phyloP scores from a whole-genome alignment of 2,888 invertebrate species.

The Empis stercorea region DNA sequence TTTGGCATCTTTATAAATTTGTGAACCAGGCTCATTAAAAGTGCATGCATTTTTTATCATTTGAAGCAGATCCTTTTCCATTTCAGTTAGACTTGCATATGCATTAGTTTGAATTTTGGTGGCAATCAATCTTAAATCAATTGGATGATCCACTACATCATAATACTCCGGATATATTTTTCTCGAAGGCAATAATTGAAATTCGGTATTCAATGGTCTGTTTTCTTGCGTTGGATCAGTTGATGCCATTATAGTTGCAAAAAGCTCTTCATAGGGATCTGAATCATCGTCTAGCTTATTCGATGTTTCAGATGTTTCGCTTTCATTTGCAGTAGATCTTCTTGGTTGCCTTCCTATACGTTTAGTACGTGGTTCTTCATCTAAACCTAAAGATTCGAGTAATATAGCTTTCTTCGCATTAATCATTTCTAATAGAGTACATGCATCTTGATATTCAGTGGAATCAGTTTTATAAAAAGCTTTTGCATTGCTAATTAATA shows the following conservation, averaged over 20 bases:
- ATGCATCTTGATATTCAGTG: conserved; percentile 80
- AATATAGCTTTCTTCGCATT: conserved; percentile 34
- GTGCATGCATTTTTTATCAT: conserved; percentile 92
- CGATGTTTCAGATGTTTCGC: conserved; percentile 56
- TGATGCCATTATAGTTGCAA: conserved; percentile 75
- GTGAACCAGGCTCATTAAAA: conserved; percentile 93
- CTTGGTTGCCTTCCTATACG: conserved; percentile 28
- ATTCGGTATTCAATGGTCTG: conserved; percentile 72
- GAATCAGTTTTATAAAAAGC: conserved; percentile 84
- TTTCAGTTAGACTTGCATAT: conserved; percentile 62
- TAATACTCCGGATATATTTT: conserved; percentile 93
- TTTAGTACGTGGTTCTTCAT: conserved; percentile 29
- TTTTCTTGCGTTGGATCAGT: conserved; percentile 56
- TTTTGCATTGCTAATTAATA: conserved; percentile 88
- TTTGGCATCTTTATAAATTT: conserved; percentile 92
- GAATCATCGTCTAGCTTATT: conserved; percentile 61
- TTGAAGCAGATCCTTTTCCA: conserved; percentile 79
- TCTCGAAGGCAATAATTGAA: conserved; percentile 84
- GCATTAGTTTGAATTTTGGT: conserved; percentile 76
- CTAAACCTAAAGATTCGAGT: conserved; percentile 28
- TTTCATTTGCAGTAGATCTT: conserved; percentile 33
- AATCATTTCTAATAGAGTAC: conserved; percentile 77
- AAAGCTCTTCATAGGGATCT: conserved; percentile 75
- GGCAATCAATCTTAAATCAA: conserved; percentile 88
- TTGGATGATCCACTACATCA: conserved; percentile 83